phyloP scores from a whole-genome alignment of 2,113 vertebrate genomes.

The Blennius ocellaris region DNA sequence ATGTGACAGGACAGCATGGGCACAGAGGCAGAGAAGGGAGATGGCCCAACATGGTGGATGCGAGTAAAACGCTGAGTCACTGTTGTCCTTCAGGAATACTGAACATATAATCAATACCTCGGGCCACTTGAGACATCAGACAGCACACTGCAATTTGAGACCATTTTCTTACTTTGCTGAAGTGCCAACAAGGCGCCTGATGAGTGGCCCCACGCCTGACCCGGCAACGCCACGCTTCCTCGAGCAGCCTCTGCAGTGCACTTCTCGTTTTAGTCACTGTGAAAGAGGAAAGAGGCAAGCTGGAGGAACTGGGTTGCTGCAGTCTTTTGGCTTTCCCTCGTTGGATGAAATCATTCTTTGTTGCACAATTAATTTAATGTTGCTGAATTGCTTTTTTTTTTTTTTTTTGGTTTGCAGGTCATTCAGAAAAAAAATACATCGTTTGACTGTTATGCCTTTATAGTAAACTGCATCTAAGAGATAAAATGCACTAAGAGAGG shows the following conservation, averaged over 20 bases:
- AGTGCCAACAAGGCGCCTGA: conserved; percentile 44
- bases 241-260: conserved; percentile 4
- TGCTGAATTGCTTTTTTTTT: not conserved
- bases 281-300: conserved; percentile 4
- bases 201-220: conserved; percentile 20
- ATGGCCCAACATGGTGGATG: conserved; percentile 8
- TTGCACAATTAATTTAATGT: not conserved
- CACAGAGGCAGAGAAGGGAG: conserved; percentile 7
- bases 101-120: conserved; percentile 64
- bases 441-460: conserved; percentile 6
- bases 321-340: too few relatives aligned
- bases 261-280: not conserved
- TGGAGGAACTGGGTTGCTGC: too few relatives aligned
- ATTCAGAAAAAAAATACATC: not conserved
- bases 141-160: conserved; percentile 34
- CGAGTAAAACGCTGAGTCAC: conserved; percentile 63
- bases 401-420: not conserved
- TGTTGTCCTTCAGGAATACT: conserved; percentile 46
- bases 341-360: not conserved
- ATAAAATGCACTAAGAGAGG: conserved; percentile 10
- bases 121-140: conserved; percentile 41
- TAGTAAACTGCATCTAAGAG: conserved; percentile 7
- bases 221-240: conserved; percentile 3
- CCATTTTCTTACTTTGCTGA: conserved; percentile 44
- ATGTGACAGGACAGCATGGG: not conserved